Base-by-base conservation (phyloP, 2,797 vertebrate genomes). In the Atherinosoma microstoma region DNA sequence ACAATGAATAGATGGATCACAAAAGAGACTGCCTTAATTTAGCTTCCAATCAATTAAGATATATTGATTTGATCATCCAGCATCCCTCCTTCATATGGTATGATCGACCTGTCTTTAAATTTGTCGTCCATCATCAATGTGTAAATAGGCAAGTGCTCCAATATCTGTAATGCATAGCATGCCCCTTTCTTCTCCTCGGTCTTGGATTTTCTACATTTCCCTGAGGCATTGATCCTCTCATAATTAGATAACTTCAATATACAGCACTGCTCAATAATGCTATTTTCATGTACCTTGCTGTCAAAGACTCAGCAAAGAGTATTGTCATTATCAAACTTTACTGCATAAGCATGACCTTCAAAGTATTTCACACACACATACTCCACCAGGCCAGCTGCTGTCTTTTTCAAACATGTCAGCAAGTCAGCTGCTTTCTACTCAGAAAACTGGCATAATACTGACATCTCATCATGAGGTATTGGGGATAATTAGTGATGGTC, bases 171-270 rank as follows among this genome's bases (percentile, higher is more conserved):
- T 9, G 18, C 3, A 51, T 22, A 51, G 47, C n/a, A 3, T 22
- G 13, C 47, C 10, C 7, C n/a, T 49, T 49, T 51, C 47, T 51
- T 22, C 10, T 51, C 47, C 47, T 51, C 47, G 9, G 6, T 24
- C 47, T 51, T 51, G 45, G 47, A 51, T 51, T 51, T 51, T 51
- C n/a, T 11, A 51, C 47, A 22, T 22, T 51, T 51, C 47, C 47
- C 47, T 9, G 47, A 24, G 47, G n/a, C 8, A n/a, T 51, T 51
- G 47, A 51, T 51, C 47, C n/a, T 22, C n/a, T 51, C 47, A 51
- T 22, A 51, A 51, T 51, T 22, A 22, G 22, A 51, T 51, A 51
- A 51, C n/a, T 51, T 22, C 47, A 51, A 51, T 51, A 22, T 51
- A 51, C 8, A 51, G n/a, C 47, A 9, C 47, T 51, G 47, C 47